Conservation (phyloP, 2,888 invertebrate species). For the Drosophila meridiana region DNA sequence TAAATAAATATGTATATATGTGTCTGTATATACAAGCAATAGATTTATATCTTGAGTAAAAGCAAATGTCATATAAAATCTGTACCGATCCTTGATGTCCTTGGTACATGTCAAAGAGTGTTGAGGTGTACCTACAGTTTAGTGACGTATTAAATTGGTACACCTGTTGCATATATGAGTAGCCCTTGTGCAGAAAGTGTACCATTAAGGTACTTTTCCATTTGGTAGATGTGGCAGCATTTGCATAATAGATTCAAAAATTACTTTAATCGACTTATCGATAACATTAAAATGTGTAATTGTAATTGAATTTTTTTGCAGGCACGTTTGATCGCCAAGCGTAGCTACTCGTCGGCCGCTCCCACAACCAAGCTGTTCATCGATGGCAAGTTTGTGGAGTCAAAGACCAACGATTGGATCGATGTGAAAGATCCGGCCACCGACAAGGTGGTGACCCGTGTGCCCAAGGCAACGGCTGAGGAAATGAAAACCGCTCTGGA, state of each 20-base stretch:
- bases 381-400: conserved; percentile 97
- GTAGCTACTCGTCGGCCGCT: conserved; percentile 87
- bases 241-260: neutral
- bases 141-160: neutral
- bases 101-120: neutral
- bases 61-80: neutral
- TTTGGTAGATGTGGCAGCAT: conserved; percentile 10
- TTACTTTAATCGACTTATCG: conserved; percentile 16
- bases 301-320: conserved; percentile 40
- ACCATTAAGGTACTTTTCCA: neutral
- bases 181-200: neutral
- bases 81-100: neutral
- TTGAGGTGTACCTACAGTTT: neutral
- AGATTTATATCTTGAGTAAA: neutral
- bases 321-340: conserved; percentile 77
- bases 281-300: neutral
- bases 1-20: neutral
- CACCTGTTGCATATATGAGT: neutral
- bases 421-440: conserved; percentile 98
- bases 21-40: neutral
- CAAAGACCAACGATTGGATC: conserved; percentile 96
- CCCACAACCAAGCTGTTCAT: conserved; percentile 97
- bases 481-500: conserved; percentile 96
- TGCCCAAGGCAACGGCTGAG: conserved; percentile 94
- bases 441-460: conserved; percentile 92